These are phyloP conservation scores for Phylloscopus trochiloides DNA, from an alignment of 2,113 vertebrate genomes.

Conservation along the genomic window DNA sequence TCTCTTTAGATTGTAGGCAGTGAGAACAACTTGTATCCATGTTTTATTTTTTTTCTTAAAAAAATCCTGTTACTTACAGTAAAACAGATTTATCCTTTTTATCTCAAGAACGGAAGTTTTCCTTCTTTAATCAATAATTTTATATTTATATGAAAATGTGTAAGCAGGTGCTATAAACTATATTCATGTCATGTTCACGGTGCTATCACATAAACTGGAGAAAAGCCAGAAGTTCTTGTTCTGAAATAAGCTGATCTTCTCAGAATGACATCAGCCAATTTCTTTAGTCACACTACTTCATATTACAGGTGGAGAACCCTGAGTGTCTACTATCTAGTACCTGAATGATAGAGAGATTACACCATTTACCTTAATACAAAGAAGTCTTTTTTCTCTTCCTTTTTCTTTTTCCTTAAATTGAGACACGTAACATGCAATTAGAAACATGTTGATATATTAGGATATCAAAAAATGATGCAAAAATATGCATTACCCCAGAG, in stretches of 20 bases:
- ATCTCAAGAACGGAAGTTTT: neutral
- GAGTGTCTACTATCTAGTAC: neutral
- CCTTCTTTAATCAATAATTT: neutral
- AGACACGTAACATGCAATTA: fast-evolving
- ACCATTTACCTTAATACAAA: neutral
- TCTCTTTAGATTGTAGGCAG: neutral
- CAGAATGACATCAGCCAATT: neutral
- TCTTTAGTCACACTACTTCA: neutral
- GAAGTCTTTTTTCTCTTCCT: neutral
- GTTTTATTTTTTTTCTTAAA: neutral
- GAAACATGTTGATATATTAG: neutral
- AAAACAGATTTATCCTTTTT: neutral
- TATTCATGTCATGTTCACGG: neutral
- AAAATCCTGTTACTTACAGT: neutral
- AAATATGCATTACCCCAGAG: neutral
- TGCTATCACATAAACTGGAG: neutral
- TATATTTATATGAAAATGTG: neutral
- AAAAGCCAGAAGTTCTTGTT: neutral
- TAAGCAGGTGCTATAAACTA: neutral
- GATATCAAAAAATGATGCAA: neutral
- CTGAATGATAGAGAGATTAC: neutral
- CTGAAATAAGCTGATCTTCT: neutral
- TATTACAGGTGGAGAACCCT: neutral
- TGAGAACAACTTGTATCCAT: neutral
- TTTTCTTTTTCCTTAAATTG: neutral